These are phyloP conservation scores for Lanius ludovicianus DNA, from an alignment of 2,113 vertebrate species.

Conservation along the genomic window DNA sequence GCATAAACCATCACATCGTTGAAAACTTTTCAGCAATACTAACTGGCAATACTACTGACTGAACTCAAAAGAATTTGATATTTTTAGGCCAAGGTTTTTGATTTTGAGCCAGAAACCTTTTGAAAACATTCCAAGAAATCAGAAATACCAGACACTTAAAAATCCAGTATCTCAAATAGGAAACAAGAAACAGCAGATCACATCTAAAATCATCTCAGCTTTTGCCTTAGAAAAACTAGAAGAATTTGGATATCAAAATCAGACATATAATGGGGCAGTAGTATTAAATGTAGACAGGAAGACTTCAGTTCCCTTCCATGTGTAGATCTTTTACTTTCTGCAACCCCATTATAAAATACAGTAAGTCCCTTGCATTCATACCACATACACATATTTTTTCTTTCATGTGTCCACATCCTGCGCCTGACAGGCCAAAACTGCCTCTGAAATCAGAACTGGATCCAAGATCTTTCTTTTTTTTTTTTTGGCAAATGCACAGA, in stretches of 20 bases:
- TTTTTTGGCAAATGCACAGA: neutral
- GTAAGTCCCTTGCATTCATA: neutral
- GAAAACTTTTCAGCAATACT: neutral
- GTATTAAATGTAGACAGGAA: neutral
- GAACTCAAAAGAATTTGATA: neutral
- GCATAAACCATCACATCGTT: neutral
- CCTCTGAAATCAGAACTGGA: neutral
- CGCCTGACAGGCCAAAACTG: neutral
- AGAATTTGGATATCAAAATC: neutral
- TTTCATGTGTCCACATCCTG: neutral
- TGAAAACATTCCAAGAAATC: neutral
- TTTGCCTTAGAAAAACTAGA: neutral
- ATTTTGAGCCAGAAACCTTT: neutral
- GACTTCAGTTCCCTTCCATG: neutral
- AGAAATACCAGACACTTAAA: neutral
- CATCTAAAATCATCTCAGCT: neutral
- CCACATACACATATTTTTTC: neutral
- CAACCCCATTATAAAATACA: neutral
- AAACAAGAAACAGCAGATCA: neutral
- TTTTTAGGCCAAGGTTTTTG: neutral
- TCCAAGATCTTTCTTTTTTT: neutral
- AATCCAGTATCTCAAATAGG: neutral
- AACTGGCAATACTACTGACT: neutral
- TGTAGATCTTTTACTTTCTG: neutral
- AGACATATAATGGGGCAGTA: neutral